Conservation (phyloP, 2,797 vertebrate genomes). For the Silurus aristotelis region DNA sequence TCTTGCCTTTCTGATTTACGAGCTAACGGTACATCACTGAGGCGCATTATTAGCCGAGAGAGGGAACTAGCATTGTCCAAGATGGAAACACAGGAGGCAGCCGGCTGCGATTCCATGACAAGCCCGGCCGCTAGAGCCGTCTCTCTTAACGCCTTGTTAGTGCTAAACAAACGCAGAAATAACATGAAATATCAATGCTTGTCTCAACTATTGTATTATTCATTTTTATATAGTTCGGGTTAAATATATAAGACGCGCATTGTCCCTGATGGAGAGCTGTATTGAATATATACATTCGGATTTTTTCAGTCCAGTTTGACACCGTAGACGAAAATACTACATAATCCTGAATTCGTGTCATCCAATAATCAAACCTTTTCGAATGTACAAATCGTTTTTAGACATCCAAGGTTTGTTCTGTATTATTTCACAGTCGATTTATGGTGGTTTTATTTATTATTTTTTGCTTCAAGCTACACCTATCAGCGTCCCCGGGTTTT, state of each 20-base stretch:
- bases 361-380: neutral
- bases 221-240: neutral
- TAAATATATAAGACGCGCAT: neutral
- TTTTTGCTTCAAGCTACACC: constrained; percentile 5
- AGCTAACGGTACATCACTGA: neutral
- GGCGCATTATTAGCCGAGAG: constrained; percentile 6
- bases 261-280: too few species aligned
- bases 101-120: constrained; percentile 3
- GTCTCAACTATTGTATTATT: neutral
- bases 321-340: neutral
- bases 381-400: neutral
- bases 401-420: neutral
- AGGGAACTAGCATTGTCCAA: constrained; percentile 17
- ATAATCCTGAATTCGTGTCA: neutral
- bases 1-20: neutral
- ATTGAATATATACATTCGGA: too few species aligned
- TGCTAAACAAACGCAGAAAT: too few species aligned
- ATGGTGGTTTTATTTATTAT: neutral
- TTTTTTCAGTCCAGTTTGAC: too few species aligned
- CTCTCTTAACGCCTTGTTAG: too few species aligned
- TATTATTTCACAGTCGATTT: neutral
- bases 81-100: constrained; percentile 9
- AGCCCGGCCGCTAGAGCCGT: constrained; percentile 1
- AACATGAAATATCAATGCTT: neutral
- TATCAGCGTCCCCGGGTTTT: constrained; percentile 1